Evolutionary conservation across 2,888 invertebrate genomes (phyloP).

Genomic region (Aphodius sticticus): DNA sequence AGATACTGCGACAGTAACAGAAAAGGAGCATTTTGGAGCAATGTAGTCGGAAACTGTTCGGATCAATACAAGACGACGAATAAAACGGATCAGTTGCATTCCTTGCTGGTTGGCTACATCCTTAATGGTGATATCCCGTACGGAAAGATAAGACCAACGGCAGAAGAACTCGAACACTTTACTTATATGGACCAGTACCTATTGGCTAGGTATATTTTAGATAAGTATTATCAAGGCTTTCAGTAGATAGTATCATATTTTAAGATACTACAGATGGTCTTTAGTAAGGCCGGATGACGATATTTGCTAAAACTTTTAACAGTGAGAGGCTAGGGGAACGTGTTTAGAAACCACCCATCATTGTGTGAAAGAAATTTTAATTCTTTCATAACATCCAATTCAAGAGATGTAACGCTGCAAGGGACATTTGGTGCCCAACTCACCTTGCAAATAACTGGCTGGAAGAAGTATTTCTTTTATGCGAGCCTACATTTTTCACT

Average conservation of each 20-base stretch:
- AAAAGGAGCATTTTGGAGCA: slow-evolving; percentile 23
- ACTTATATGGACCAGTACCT: slow-evolving; percentile 31
- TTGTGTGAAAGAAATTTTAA: too few relatives aligned
- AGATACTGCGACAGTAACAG: slow-evolving; percentile 30
- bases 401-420: too few relatives aligned
- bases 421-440: too few relatives aligned
- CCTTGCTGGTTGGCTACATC: slow-evolving; percentile 19
- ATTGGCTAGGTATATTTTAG: slow-evolving; percentile 20
- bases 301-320: too few relatives aligned
- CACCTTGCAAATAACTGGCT: too few relatives aligned
- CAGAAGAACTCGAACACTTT: slow-evolving; percentile 17
- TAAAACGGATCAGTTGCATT: slow-evolving; percentile 26
- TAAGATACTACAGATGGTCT: neutral
- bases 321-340: too few relatives aligned
- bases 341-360: too few relatives aligned
- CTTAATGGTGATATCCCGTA: slow-evolving; percentile 21
- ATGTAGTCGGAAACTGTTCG: slow-evolving; percentile 29
- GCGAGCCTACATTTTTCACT: too few relatives aligned
- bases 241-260: neutral
- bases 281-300: too few relatives aligned
- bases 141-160: slow-evolving; percentile 10
- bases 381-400: too few relatives aligned
- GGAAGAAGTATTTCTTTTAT: too few relatives aligned
- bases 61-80: slow-evolving; percentile 24
- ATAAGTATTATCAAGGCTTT: neutral